Base-by-base conservation (phyloP, 1,140 invertebrate genomes). In the Bemisia tabaci region DNA sequence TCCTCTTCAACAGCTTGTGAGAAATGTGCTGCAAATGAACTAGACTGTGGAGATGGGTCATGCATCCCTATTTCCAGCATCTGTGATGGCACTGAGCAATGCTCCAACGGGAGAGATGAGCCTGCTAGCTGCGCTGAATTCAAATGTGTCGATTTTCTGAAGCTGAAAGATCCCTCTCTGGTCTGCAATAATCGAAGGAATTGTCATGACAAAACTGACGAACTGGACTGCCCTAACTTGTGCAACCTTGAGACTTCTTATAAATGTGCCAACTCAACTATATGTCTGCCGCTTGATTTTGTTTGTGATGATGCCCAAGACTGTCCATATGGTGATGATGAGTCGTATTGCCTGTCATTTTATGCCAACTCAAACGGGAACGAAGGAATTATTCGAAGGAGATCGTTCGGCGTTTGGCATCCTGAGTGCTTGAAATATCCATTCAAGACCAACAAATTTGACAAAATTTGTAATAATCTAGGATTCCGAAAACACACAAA, bases 201-300 rank as follows among this genome's bases (percentile, higher is more conserved):
- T 74, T 95, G 92, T 73, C 78, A 80, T 60, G 91, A 94, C 73
- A 86, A 87, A 71, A 84, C 81, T 26, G 92, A 94, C 74, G 92
- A 94, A 76, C 81, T 83, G 67, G 75, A 80, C 2, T 91, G 89
- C 71, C 76, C 78, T 22, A 89, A 88, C 74, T 82, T 77, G 21
- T 72, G 70, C 64, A 24, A 77, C 70, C 62, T 33, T 1, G 61
- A 61, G 26, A 62, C 39, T 62, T 65, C 12, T 61, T 66, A 23
- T 17, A 60, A 61, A 23, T 60, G 65, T 59, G 2, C 17, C 11
- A 60, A 66, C 23, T 60, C 22, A 63, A 11, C 26, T 23, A 26
- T 26, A 2, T 90, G 88, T 70, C 80, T 91, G 24, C 79, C 86
- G 0, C 76, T 76, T 17, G 87, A 89, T 65, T 83, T 87, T 74